phyloP scores from a whole-genome alignment of 2,797 vertebrate species.

The Megaceryle alcyon region DNA sequence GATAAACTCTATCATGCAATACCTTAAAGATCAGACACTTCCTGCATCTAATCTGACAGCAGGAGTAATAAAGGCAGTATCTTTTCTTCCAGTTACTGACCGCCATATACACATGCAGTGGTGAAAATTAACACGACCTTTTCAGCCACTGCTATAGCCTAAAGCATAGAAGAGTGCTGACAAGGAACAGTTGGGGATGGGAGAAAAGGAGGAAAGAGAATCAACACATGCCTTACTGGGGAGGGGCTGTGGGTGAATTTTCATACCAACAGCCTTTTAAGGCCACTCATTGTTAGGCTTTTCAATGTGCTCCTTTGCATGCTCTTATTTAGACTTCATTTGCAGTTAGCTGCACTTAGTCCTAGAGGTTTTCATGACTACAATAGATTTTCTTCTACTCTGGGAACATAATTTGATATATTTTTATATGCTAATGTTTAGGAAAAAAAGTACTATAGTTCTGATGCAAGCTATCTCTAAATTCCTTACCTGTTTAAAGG shows the following conservation, averaged over 20 bases:
- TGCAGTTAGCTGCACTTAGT: background rate
- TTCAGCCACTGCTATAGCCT: conserved; percentile 1
- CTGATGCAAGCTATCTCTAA: background rate
- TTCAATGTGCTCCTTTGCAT: background rate
- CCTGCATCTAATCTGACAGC: conserved; percentile 25
- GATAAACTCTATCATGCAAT: background rate
- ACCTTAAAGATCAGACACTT: conserved; percentile 10
- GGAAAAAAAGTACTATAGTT: background rate
- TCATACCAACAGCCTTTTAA: background rate
- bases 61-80: background rate
- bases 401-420: background rate
- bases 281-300: background rate
- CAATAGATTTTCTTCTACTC: background rate
- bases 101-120: background rate
- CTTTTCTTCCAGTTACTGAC: conserved; percentile 7
- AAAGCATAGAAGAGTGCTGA: background rate
- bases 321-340: background rate
- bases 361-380: background rate
- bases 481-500: background rate
- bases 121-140: conserved; percentile 37
- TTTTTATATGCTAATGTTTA: background rate
- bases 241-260: background rate
- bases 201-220: background rate
- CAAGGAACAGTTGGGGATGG: background rate
- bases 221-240: background rate